phyloP scores from a whole-genome alignment of 1,140 invertebrate species.

The Anoplolepis gracilipes region DNA sequence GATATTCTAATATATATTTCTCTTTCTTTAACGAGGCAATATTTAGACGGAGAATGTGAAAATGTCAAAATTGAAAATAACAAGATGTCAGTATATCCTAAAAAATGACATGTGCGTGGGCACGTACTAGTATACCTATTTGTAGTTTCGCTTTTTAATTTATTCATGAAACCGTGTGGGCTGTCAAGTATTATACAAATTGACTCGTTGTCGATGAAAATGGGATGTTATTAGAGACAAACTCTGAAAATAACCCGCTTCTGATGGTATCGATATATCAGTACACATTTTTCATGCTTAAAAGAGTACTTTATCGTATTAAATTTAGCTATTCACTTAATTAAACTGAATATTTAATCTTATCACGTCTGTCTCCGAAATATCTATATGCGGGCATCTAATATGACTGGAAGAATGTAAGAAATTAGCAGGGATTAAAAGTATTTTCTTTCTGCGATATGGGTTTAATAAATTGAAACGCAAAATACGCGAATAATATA shows the following conservation, averaged over 20 bases:
- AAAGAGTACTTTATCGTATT: conserved; percentile 8
- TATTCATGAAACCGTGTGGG: conserved; percentile 15
- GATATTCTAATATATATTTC: not conserved
- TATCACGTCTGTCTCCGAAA: not conserved
- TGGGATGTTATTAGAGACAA: conserved; percentile 30
- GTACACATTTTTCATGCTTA: not conserved
- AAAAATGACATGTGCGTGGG: conserved; percentile 38
- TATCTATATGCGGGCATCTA: not conserved
- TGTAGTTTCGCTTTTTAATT: conserved; percentile 5
- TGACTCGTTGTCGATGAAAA: conserved; percentile 37
- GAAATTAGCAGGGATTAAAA: not conserved
- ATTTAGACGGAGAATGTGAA: not conserved
- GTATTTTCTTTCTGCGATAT: not conserved
- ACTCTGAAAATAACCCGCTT: conserved; percentile 10
- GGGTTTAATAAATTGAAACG: conserved; percentile 9
- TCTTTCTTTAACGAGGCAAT: not conserved
- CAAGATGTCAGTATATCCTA: not conserved
- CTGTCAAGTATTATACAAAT: not conserved
- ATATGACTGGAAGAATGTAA: not conserved
- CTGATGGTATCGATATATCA: not conserved
- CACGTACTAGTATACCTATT: not conserved
- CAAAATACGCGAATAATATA: not conserved
- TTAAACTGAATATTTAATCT: conserved; percentile 49
- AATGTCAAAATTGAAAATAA: not conserved
- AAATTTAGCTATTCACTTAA: conserved; percentile 41